phyloP scores from a whole-genome alignment of 2,888 invertebrate species.

The Caradrina clavipalpis region DNA sequence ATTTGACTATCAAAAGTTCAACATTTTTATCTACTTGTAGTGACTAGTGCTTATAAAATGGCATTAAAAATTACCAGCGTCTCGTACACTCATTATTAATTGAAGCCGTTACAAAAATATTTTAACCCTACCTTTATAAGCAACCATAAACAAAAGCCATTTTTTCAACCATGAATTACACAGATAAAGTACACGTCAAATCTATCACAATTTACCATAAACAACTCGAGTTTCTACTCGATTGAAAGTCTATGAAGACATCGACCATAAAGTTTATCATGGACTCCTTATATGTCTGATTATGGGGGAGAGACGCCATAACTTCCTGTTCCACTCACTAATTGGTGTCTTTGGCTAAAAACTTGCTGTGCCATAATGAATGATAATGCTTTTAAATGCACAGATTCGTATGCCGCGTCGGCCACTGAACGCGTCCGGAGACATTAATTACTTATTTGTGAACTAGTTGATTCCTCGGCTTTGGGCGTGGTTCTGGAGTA shows the following conservation, averaged over 20 bases:
- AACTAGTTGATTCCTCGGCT: constrained; percentile 50
- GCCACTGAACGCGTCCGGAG: constrained; percentile 62
- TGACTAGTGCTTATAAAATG: not conserved
- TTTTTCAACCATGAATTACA: constrained; percentile 21
- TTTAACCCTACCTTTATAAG: constrained; percentile 2
- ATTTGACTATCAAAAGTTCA: constrained; percentile 4
- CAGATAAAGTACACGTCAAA: constrained; percentile 44
- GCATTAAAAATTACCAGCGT: not conserved
- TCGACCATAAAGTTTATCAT: constrained; percentile 59
- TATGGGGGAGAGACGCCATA: constrained; percentile 54
- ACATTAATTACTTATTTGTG: constrained; percentile 86
- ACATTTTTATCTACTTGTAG: too few species aligned
- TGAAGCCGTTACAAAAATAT: constrained; percentile 18
- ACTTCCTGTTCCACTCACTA: constrained; percentile 72
- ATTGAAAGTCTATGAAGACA: constrained; percentile 65
- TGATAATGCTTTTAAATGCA: constrained; percentile 85
- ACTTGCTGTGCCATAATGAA: constrained; percentile 71
- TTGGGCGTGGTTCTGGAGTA: constrained; percentile 21
- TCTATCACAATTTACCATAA: constrained; percentile 53
- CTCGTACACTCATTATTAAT: not conserved
- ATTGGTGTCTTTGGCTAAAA: constrained; percentile 79
- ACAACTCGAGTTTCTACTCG: constrained; percentile 48
- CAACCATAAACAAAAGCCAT: constrained; percentile 26
- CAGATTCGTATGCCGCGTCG: constrained; percentile 86
- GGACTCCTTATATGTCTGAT: constrained; percentile 50